phyloP scores from a whole-genome alignment of 2,888 invertebrate genomes.

The Lasioglossum marginatum region DNA sequence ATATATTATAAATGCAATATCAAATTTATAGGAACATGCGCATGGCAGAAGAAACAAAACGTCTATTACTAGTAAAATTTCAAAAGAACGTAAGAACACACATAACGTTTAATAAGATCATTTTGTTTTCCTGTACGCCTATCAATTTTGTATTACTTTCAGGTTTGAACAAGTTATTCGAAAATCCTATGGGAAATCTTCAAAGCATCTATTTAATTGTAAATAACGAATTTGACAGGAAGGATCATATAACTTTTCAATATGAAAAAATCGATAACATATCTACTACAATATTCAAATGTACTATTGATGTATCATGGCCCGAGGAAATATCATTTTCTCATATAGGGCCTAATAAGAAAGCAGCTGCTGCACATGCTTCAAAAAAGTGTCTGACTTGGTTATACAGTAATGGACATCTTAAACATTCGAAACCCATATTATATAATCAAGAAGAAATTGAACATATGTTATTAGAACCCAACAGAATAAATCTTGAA shows the following conservation, averaged over 20 bases:
- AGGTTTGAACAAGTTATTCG: neutral
- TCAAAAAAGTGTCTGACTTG: constrained; percentile 86
- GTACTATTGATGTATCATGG: constrained; percentile 86
- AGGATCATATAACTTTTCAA: neutral
- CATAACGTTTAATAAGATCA: neutral
- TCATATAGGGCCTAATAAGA: constrained; percentile 85
- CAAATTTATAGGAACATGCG: neutral
- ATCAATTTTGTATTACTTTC: neutral
- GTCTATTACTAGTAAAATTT: neutral
- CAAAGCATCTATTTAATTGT: accelerated
- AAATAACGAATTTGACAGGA: neutral
- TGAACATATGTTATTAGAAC: constrained; percentile 79
- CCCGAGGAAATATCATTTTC: constrained; percentile 86
- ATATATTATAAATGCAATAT: neutral
- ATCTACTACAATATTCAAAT: constrained; percentile 66
- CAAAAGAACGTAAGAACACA: neutral
- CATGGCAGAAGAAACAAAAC: neutral
- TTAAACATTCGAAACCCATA: constrained; percentile 85
- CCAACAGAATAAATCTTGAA: constrained; percentile 81
- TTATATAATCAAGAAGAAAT: constrained; percentile 84
- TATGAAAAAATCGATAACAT: accelerated
- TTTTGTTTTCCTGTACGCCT: neutral
- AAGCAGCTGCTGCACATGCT: constrained; percentile 86
- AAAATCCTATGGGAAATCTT: neutral
- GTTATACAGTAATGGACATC: constrained; percentile 85